Evolutionary conservation across 2,797 vertebrate species (phyloP).

Genomic region (Zenarchopterus dispar): DNA sequence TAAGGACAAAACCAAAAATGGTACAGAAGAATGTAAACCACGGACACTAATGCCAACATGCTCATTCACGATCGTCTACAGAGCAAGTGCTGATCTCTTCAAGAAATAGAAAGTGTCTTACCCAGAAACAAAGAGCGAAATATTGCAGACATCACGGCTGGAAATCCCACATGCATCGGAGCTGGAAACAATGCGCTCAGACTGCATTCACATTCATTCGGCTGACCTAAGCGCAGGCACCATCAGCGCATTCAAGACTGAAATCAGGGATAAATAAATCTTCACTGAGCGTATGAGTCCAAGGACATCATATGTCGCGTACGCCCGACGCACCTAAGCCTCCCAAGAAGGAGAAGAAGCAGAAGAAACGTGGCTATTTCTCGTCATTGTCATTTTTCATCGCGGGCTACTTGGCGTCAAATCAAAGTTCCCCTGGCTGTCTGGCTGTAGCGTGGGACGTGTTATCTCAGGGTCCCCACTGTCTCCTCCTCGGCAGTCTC

Average conservation of each 20-base stretch:
- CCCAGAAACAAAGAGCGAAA: conserved; percentile 82
- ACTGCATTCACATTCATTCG: conserved; percentile 67
- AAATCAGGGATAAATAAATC: conserved; percentile 58
- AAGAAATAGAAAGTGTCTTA: conserved; percentile 74
- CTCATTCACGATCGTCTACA: no score
- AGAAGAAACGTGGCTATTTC: conserved; percentile 52
- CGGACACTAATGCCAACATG: no score
- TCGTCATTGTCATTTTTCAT: conserved; percentile 63
- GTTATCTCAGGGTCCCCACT: conserved; percentile 76
- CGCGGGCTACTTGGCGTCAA: conserved; percentile 66
- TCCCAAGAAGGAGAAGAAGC: conserved; percentile 46
- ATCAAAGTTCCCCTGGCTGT: conserved; percentile 80
- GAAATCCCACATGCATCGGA: conserved; percentile 76
- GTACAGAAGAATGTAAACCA: no score
- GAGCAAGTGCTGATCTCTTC: not conserved
- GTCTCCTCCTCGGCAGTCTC: conserved; percentile 74
- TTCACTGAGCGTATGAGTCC: conserved; percentile 69
- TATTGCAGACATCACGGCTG: conserved; percentile 83
- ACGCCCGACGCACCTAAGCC: conserved; percentile 66
- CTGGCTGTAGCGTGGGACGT: conserved; percentile 75
- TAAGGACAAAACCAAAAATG: not conserved
- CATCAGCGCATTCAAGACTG: conserved; percentile 50
- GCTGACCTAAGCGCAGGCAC: conserved; percentile 71
- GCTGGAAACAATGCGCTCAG: conserved; percentile 77
- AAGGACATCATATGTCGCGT: conserved; percentile 76